phyloP scores from a whole-genome alignment of 2,888 invertebrate genomes.

The Camponotus fellah region DNA sequence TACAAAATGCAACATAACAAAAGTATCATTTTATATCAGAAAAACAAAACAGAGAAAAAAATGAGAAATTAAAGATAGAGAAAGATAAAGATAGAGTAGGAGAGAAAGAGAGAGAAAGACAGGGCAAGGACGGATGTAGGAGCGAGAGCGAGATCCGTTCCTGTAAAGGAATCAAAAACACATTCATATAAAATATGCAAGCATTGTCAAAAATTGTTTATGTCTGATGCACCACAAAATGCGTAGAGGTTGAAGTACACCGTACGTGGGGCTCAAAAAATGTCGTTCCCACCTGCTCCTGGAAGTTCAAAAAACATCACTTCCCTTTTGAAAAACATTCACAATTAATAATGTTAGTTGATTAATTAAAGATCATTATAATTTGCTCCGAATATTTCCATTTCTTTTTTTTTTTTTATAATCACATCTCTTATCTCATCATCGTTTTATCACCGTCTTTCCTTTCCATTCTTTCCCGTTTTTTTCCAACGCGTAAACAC shows the following conservation, averaged over 20 bases:
- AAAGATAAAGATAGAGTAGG: constrained; percentile 43
- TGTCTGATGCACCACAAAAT: constrained; percentile 87
- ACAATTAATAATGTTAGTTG: constrained; percentile 81
- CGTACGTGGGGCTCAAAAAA: constrained; percentile 86
- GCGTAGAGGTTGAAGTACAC: constrained; percentile 85
- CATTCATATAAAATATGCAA: constrained; percentile 86
- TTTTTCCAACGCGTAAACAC: constrained; percentile 67
- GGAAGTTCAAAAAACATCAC: constrained; percentile 86
- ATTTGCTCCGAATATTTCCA: constrained; percentile 71
- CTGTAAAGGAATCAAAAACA: constrained; percentile 86
- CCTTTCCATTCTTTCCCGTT: constrained; percentile 73
- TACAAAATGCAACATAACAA: constrained; percentile 43
- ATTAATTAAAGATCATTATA: constrained; percentile 75
- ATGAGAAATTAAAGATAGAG: constrained; percentile 36
- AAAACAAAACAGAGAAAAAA: not conserved
- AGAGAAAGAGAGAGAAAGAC: constrained; percentile 48
- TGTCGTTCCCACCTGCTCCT: constrained; percentile 86
- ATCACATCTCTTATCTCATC: constrained; percentile 50
- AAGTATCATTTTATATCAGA: not conserved
- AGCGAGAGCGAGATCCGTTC: constrained; percentile 85
- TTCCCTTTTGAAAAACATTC: constrained; percentile 86
- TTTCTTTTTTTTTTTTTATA: constrained; percentile 15
- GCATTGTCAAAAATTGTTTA: constrained; percentile 87
- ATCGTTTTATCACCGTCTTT: constrained; percentile 53
- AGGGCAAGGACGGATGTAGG: constrained; percentile 71